These are phyloP conservation scores for Sebastes itinus DNA, from an alignment of 2,797 vertebrate genomes.

Conservation along the genomic window DNA sequence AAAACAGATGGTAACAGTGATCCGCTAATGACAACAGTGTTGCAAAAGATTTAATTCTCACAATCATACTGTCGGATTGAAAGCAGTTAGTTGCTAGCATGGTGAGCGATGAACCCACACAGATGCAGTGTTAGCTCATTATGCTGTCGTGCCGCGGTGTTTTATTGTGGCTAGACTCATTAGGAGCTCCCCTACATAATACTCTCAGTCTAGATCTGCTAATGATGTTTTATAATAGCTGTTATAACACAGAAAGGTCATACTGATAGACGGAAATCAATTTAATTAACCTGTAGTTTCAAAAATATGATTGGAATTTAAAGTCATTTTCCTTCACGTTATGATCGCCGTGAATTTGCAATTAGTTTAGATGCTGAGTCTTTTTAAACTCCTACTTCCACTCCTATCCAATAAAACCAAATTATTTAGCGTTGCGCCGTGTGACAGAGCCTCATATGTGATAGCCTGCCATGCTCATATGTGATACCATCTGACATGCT, in stretches of 20 bases:
- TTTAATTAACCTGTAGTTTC: slow-evolving; percentile 13
- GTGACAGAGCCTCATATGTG: slow-evolving; percentile 5
- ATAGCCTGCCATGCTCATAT: neutral
- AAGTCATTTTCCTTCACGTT: neutral
- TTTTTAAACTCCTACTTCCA: neutral
- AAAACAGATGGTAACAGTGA: slow-evolving; percentile 5
- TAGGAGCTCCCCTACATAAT: slow-evolving; percentile 9
- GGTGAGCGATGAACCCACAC: slow-evolving; percentile 10
- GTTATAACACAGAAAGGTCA: slow-evolving; percentile 22
- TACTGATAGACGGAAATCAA: neutral
- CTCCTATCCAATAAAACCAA: neutral
- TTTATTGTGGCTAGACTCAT: slow-evolving; percentile 43
- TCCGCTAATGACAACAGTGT: neutral
- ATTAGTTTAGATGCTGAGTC: neutral
- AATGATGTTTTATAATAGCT: slow-evolving; percentile 34
- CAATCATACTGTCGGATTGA: neutral
- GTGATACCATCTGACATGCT: slow-evolving; percentile 23
- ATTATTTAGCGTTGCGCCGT: neutral
- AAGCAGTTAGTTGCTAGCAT: slow-evolving; percentile 3
- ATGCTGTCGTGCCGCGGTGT: neutral
- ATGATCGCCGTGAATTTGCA: neutral
- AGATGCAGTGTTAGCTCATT: slow-evolving; percentile 33
- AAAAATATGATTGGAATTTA: neutral
- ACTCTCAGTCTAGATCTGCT: slow-evolving; percentile 19
- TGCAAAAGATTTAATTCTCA: neutral